Conservation (phyloP, 2,888 invertebrate species). For the Brenthis hecate region DNA sequence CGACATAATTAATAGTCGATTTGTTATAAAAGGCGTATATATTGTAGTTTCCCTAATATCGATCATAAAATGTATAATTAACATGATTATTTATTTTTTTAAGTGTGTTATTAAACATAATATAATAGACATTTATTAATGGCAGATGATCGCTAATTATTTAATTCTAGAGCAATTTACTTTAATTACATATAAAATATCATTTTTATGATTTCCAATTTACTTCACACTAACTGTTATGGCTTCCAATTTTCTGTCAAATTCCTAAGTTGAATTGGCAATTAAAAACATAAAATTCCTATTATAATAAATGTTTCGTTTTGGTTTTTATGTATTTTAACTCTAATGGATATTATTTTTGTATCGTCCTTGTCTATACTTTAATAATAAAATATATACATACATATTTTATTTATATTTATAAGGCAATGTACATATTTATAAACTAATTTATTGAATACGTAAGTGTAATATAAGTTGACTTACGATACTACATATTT, state of each 20-base stretch:
- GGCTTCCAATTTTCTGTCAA: conserved; percentile 19
- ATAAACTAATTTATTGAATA: conserved; percentile 62
- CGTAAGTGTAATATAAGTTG: conserved; percentile 24
- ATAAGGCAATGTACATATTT: conserved; percentile 50
- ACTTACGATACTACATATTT: conserved; percentile 13
- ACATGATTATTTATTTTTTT: conserved; percentile 36
- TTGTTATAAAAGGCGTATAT: conserved; percentile 34
- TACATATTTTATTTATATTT: conserved; percentile 22
- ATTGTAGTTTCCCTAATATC: conserved; percentile 25
- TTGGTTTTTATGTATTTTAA: conserved; percentile 20
- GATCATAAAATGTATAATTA: conserved; percentile 34
- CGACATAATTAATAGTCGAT: conserved; percentile 32
- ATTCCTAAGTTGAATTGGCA: conserved; percentile 7
- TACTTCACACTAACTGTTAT: conserved; percentile 23
- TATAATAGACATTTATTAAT: conserved; percentile 34
- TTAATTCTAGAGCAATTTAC: conserved; percentile 34
- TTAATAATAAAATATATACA: conserved; percentile 5
- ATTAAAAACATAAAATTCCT: conserved; percentile 17
- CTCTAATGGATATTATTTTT: conserved; percentile 10
- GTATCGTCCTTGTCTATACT: conserved; percentile 6
- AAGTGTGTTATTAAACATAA: conserved; percentile 33
- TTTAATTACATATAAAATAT: conserved; percentile 33
- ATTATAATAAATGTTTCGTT: conserved; percentile 24
- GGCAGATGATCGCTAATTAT: conserved; percentile 34
- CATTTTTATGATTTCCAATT: conserved; percentile 34